Conservation (phyloP, 2,797 vertebrate genomes). For the Diglossa cyanea region DNA sequence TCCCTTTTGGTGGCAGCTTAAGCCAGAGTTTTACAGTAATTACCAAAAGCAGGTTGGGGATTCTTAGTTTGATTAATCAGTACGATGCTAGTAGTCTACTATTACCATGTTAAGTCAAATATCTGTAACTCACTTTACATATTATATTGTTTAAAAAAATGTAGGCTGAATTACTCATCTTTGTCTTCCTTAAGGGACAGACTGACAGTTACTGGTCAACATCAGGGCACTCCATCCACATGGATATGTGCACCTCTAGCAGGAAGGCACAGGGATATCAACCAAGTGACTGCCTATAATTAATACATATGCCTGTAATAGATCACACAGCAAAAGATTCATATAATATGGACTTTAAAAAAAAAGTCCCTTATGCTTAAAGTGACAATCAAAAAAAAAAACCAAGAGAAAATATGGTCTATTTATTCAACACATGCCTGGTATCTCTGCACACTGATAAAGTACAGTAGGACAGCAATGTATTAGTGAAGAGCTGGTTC, state of each 20-base stretch:
- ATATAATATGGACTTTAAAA: neutral
- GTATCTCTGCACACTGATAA: neutral
- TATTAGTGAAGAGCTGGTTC: neutral
- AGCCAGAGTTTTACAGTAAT: neutral
- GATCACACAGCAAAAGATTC: neutral
- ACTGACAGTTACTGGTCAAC: neutral
- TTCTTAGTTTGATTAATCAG: neutral
- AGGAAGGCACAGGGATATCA: neutral
- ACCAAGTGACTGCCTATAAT: neutral
- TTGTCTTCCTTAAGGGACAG: neutral
- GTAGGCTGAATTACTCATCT: neutral
- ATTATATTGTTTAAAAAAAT: neutral
- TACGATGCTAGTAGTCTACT: neutral
- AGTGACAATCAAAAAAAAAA: neutral
- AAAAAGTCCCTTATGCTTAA: neutral
- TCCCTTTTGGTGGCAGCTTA: neutral
- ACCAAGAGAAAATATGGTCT: neutral
- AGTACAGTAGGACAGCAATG: neutral
- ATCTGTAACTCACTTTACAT: neutral
- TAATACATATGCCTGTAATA: neutral
- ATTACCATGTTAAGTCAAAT: neutral
- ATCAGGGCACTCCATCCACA: neutral
- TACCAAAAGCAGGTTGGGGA: neutral
- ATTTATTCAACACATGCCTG: neutral
- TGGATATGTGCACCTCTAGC: neutral